phyloP scores from a whole-genome alignment of 2,113 vertebrate genomes.

The Marmota monax region DNA sequence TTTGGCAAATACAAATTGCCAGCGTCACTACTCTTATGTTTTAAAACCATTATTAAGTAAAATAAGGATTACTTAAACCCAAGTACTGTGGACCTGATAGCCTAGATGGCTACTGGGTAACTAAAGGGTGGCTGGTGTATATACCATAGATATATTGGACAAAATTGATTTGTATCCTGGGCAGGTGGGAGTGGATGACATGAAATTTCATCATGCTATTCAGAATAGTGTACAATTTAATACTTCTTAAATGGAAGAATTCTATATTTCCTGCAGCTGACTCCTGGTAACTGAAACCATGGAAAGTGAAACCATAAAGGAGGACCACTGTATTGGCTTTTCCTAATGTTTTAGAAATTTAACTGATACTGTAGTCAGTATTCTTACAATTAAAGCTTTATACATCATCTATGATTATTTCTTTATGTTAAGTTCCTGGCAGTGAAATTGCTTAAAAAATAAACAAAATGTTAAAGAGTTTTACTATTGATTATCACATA shows the following conservation, averaged over 20 bases:
- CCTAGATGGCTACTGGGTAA: neutral
- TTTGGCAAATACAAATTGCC: neutral
- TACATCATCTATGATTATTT: neutral
- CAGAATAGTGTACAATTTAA: neutral
- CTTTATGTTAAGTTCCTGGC: neutral
- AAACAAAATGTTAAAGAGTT: neutral
- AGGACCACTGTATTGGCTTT: neutral
- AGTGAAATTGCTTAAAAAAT: constrained; percentile 54
- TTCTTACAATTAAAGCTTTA: neutral
- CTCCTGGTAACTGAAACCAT: neutral
- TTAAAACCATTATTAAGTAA: neutral
- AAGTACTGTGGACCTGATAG: neutral
- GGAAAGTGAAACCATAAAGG: neutral
- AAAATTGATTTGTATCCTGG: neutral
- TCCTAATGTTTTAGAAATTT: neutral
- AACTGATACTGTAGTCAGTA: neutral
- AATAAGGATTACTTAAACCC: neutral
- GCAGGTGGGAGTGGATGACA: neutral
- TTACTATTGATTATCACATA: neutral
- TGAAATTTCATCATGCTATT: neutral
- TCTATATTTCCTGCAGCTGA: neutral
- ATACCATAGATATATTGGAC: neutral
- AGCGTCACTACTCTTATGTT: no score
- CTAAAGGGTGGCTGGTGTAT: neutral
- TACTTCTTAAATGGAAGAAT: no score